Evolutionary conservation across 2,888 invertebrate genomes (phyloP), one percentile per base, ranked within the genome.

Genomic region (Sphaerophoria rueppellii): DNA sequence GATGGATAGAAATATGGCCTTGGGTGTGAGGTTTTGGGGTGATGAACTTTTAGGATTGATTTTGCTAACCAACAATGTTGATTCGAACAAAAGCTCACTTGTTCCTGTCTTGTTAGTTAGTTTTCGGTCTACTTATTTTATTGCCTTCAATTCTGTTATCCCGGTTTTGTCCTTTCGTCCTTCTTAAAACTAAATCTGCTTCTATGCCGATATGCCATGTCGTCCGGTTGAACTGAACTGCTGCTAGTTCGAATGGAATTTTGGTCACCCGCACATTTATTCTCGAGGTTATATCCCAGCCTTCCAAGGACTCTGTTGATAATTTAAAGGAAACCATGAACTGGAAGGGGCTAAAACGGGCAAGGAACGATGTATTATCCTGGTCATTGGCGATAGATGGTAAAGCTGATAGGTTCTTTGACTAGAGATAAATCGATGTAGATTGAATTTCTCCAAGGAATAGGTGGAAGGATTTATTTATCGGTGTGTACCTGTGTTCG

Each of bases 51-150:
- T 87, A 72, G 85, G 87, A 87, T 87, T 87, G 87, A 87, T 87
- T 87, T 87, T 87, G 72, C 85, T 86, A 87, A 85, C 87, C 87
- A 85, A 86, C 73, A 65, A 85, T 85, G 85, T 77, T 85, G 85
- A 81, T 81, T 85, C 81, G 85, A 85, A 85, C 87, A 82, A 82
- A 85, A 77, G 80, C 86, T 86, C 87, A 87, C 87, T 87, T 87
- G 87, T 87, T 87, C 82, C 87, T 87, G 88, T 88, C 88, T 88
- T 88, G 88, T 88, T 88, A 88, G 88, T 88, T 87, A 87, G 87
- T 88, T 88, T 87, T 88, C 87, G 88, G 88, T 88, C 88, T 87
- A 88, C 87, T 88, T 87, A 87, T 87, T 87, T 88, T 87, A 78
- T 82, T 82, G 82, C 82, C 78, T 87, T 85, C 74, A 82, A 81